Base-by-base conservation (phyloP, 2,113 vertebrate genomes). In the Xiphias gladius region DNA sequence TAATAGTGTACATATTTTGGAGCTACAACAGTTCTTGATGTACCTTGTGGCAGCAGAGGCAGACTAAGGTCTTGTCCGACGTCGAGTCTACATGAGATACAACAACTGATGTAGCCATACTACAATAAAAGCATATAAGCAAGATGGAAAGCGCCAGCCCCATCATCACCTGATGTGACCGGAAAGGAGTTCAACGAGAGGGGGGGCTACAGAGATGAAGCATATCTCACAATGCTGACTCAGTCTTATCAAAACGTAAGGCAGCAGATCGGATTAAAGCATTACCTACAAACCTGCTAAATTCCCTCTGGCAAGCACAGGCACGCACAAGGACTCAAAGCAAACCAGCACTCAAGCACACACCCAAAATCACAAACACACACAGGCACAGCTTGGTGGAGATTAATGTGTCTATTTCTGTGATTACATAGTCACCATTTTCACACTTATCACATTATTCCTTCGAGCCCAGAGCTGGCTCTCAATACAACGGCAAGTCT, bases 241-340 rank as follows among this genome's bases (percentile, higher is more conserved):
- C 88, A 79, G 86, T 35, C 32, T 75, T 83, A 89, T 90, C 70
- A 35, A 70, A 76, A 59, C 69, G 72, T 81, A 66, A 70, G 80
- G 70, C 69, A 63, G 80, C 78, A 86, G 85, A 90, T 76, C 78
- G 82, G 85, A 93, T 86, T 86, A 87, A 93, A 82, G 86, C 83
- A 85, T 84, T 81, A 86, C 69, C 85, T 86, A 79, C 80, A 79
- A 80, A 88, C 80, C 82, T 92, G 85, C 81, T 90, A 86, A 90
- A 84, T 83, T 69, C 68, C 70, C 79, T 52, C 76, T 82, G 72
- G 83, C 70, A 88, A 72, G 59, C 57, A 54, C 81, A 28, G 59
- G 28, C 79, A 74, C 48, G 19, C 37, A 65, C 30, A 32, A 6
- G 22, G 46, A n/a, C 32, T 57, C n/a, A 57, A 35, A 26, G 11